Conservation (phyloP, 2,797 vertebrate genomes). For the Myoxocephalus aenaeus region DNA sequence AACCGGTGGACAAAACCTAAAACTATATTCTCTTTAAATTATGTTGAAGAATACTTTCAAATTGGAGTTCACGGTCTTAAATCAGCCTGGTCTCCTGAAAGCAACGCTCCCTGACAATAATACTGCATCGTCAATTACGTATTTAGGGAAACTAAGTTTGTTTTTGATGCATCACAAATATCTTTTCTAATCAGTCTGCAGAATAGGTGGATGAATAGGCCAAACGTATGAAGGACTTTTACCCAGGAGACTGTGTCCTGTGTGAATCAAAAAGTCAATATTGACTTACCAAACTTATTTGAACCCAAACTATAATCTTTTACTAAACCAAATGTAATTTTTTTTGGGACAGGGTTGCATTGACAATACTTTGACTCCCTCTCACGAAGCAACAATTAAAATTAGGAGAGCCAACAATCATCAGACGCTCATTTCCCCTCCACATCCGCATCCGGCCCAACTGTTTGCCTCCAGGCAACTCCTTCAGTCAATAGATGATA, state of each 20-base stretch:
- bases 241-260: background rate
- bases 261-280: background rate
- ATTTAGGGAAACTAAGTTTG: background rate
- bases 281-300: background rate
- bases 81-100: no score
- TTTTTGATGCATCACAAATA: background rate
- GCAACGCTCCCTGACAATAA: no score
- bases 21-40: background rate
- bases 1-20: background rate
- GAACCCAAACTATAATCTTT: background rate
- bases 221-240: background rate
- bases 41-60: background rate
- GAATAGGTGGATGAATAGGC: background rate
- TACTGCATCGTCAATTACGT: background rate
- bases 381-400: background rate
- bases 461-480: background rate
- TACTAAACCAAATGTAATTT: background rate
- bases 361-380: background rate
- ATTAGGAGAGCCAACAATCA: background rate
- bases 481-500: conserved; percentile 18
- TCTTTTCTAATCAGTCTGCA: background rate
- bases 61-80: background rate
- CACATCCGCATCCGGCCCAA: conserved; percentile 1
- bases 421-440: background rate
- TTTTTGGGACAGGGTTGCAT: background rate